Evolutionary conservation across 2,797 vertebrate species (phyloP), one percentile per base, ranked within the genome.

Genomic region (Anguilla anguilla): DNA sequence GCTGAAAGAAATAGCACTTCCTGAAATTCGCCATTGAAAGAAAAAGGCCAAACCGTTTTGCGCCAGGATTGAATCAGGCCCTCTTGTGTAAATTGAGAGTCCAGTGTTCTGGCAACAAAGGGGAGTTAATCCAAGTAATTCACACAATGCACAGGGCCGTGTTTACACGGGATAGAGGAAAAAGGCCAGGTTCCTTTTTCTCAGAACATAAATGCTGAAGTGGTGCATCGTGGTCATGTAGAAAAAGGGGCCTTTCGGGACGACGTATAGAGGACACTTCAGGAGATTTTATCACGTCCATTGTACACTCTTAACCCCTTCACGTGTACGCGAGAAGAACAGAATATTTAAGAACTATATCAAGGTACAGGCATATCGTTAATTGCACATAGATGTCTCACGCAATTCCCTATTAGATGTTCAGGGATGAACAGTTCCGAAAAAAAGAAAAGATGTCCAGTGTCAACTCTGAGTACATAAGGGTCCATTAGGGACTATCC

Each of bases 61-160:
- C 88, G 88, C 11, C 89, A 90, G 94, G 92, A 89, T 90, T 94
- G 93, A 95, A 93, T 94, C 92, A 83, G 93, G 90, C 90, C 92
- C 89, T 93, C 90, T 64, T 95, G 95, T 94, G 91, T 94, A 93
- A 92, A 93, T 93, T 91, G 91, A 89, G 89, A 46, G 90, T 90
- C 90, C 93, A 91, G 93, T 95, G 91, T 93, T 92, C 91, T 74
- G 84, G 82, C 84, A 90, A 94, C 96, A 96, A 92, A 93, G 89
- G 86, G 90, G 88, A 94, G 91, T 92, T 96, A 95, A 96, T 96
- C 94, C 95, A 95, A 89, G 93, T 93, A 90, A 93, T 95, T 93
- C 91, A 92, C 94, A 96, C 96, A 96, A 96, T 94, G 92, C 94
- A 91, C 89, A 93, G 92, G 92, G 93, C 92, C 93, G 90, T 96